Evolutionary conservation across 1,140 invertebrate species (phyloP).

Genomic region (Teleogryllus occipitalis): DNA sequence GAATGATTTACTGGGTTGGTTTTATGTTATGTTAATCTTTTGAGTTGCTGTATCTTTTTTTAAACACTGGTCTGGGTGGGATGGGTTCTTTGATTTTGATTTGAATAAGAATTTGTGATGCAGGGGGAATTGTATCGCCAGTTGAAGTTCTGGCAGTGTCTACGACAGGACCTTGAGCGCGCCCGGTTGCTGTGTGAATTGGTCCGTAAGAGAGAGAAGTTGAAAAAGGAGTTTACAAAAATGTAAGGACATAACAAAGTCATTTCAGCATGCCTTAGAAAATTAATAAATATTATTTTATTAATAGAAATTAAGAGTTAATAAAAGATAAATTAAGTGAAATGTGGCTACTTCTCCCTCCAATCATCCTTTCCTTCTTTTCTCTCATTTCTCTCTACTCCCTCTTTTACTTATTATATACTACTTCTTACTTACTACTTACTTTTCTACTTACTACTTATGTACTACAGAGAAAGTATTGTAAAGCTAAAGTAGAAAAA

Average conservation of each 20-base stretch:
- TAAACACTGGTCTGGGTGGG: background rate
- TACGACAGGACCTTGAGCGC: conserved; percentile 89
- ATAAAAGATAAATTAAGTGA: too few species aligned
- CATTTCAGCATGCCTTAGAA: too few species aligned
- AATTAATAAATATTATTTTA: too few species aligned
- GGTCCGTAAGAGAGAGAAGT: conserved; percentile 88
- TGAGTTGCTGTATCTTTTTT: background rate
- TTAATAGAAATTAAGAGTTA: too few species aligned
- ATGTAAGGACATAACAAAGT: conserved; percentile 37
- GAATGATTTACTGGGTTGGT: background rate
- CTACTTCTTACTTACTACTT: too few species aligned
- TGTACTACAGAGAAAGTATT: too few species aligned
- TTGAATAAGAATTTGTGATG: background rate
- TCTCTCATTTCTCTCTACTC: too few species aligned
- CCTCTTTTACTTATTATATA: too few species aligned
- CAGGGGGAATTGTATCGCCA: conserved; percentile 65
- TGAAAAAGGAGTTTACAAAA: conserved; percentile 82
- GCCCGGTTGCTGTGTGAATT: conserved; percentile 88
- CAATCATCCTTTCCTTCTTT: too few species aligned
- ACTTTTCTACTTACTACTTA: too few species aligned
- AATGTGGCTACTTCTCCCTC: too few species aligned
- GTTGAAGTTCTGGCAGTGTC: conserved; percentile 88
- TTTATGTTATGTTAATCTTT: background rate
- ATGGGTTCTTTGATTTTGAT: background rate
- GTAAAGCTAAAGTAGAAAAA: too few species aligned